Percentiles rank a stretch among this genome's conserved stretches.
Evolutionary conservation across 2,797 vertebrate species (phyloP).

Genomic region (Eulemur mongoz): DNA sequence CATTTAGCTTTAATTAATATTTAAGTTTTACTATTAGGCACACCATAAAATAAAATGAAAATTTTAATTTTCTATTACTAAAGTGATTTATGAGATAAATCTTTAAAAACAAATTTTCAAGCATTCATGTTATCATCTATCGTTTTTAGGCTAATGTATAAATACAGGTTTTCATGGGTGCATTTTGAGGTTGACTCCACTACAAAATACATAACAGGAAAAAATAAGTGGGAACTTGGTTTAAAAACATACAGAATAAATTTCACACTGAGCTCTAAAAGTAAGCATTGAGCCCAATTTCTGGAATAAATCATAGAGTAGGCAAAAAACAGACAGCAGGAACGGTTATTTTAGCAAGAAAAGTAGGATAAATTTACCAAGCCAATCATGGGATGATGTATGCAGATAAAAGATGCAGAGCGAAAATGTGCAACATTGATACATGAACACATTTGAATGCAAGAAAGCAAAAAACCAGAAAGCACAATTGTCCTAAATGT

Average conservation of each 20-base stretch:
- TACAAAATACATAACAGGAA: constrained; percentile 24
- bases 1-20: not conserved
- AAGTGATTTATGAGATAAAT: constrained; percentile 13
- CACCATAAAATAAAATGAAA: not conserved
- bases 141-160: constrained; percentile 8
- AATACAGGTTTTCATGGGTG: not conserved
- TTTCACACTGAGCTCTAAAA: constrained; percentile 60
- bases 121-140: not conserved
- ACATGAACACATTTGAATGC: constrained; percentile 37
- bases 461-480: constrained; percentile 49
- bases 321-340: constrained; percentile 69
- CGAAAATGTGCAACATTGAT: constrained; percentile 23
- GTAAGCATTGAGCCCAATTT: constrained; percentile 49
- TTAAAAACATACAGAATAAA: constrained; percentile 65
- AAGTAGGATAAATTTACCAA: constrained; percentile 67
- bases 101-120: not conserved
- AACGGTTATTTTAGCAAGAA: constrained; percentile 68
- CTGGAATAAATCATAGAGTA: constrained; percentile 69
- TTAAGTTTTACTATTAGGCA: not conserved
- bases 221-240: constrained; percentile 31
- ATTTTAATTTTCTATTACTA: not conserved
- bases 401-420: constrained; percentile 47
- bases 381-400: constrained; percentile 42
- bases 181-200: constrained; percentile 8
- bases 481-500: constrained; percentile 61